Evolutionary conservation across 2,888 invertebrate species (phyloP).

Genomic region (Campoletis raptor): DNA sequence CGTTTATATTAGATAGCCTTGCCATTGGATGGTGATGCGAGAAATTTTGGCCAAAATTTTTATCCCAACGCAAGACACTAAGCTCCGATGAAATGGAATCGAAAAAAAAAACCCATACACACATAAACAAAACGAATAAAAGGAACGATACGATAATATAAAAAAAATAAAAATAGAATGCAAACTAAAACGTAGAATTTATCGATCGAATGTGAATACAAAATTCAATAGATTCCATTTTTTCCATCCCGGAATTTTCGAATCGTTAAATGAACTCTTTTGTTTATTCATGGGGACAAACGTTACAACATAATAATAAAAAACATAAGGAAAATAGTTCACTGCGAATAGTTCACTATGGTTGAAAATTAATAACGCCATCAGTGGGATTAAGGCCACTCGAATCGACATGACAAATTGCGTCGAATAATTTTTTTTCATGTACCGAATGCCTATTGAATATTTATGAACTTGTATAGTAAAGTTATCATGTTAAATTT

Average conservation of each 20-base stretch:
- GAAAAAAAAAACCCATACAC: not conserved
- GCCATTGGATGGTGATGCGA: not conserved
- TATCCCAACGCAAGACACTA: not conserved
- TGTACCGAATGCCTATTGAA: slow-evolving; percentile 49
- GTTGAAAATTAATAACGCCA: slow-evolving; percentile 7
- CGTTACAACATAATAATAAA: not conserved
- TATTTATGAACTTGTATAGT: slow-evolving; percentile 71
- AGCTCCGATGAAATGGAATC: not conserved
- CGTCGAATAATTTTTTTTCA: slow-evolving; percentile 16
- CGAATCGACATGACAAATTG: not conserved
- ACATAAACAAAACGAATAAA: not conserved
- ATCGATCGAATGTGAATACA: not conserved
- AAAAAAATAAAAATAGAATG: not conserved
- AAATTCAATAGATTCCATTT: not conserved
- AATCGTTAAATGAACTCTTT: not conserved
- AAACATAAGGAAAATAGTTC: slow-evolving; percentile 19
- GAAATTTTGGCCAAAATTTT: not conserved
- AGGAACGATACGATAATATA: not conserved
- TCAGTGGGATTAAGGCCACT: not conserved
- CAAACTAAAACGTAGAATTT: not conserved
- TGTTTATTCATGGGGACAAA: not conserved
- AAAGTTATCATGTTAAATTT: slow-evolving; percentile 77
- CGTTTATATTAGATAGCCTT: not conserved
- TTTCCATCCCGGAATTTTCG: not conserved
- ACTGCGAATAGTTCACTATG: slow-evolving; percentile 16